phyloP scores from a whole-genome alignment of 2,113 vertebrate genomes.

The Eidolon helvum region DNA sequence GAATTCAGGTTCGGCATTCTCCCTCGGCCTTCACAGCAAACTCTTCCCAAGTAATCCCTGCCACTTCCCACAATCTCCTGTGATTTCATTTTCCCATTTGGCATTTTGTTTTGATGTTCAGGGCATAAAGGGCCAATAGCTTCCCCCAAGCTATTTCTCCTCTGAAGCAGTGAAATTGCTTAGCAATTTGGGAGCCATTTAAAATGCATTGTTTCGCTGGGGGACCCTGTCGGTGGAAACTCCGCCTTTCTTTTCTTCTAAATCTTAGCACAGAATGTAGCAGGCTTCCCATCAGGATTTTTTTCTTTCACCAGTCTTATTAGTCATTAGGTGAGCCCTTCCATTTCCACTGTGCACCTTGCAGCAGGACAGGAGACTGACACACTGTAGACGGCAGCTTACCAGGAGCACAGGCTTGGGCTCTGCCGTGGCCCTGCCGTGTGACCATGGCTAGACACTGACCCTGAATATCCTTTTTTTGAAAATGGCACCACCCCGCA shows the following conservation, averaged over 20 bases:
- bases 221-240: neutral
- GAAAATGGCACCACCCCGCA: neutral
- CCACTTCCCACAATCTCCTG: slow-evolving; percentile 45
- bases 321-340: slow-evolving; percentile 58
- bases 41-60: neutral
- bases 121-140: slow-evolving; percentile 82
- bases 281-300: slow-evolving; percentile 67
- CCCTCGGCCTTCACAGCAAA: neutral
- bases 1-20: neutral
- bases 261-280: slow-evolving; percentile 65
- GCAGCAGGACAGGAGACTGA: slow-evolving; percentile 65
- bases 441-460: neutral
- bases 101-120: slow-evolving; percentile 85
- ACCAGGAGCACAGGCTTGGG: too few species aligned
- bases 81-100: slow-evolving; percentile 80
- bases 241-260: slow-evolving; percentile 57
- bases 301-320: neutral
- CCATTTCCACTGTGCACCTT: slow-evolving; percentile 51
- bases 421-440: neutral
- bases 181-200: slow-evolving; percentile 84
- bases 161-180: slow-evolving; percentile 83
- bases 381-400: fast-evolving
- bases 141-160: slow-evolving; percentile 84
- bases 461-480: neutral
- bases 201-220: slow-evolving; percentile 84